These are phyloP conservation scores for Tinamus guttatus DNA, from an alignment of 2,113 vertebrate species.

Conservation along the genomic window DNA sequence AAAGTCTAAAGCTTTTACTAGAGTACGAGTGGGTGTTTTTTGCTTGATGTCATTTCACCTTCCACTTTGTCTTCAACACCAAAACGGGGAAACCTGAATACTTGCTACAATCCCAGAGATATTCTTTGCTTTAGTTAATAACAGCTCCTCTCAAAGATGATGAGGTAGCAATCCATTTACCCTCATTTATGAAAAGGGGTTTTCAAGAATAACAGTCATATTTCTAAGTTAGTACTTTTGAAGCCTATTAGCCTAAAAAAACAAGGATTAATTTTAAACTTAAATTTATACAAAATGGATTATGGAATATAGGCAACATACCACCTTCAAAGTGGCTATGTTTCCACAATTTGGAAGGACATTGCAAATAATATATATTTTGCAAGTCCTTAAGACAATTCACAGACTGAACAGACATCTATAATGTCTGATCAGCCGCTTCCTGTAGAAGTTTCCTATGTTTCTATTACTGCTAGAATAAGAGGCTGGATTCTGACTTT, in stretches of 20 bases:
- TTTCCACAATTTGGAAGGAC: neutral
- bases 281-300: neutral
- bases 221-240: neutral
- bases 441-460: neutral
- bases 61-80: neutral
- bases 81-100: neutral
- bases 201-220: neutral
- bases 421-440: neutral
- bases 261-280: neutral
- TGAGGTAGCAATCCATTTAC: neutral
- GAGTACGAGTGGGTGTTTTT: no score
- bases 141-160: neutral
- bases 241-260: neutral
- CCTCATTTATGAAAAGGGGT: neutral
- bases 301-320: neutral
- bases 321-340: fast-evolving
- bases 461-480: neutral
- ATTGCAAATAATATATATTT: neutral
- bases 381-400: neutral
- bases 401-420: neutral
- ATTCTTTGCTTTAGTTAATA: neutral
- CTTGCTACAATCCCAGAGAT: neutral
- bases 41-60: neutral
- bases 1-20: no score
- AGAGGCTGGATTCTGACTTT: neutral